Base-by-base conservation (phyloP, 2,888 invertebrate species). In the Andrena marginata region DNA sequence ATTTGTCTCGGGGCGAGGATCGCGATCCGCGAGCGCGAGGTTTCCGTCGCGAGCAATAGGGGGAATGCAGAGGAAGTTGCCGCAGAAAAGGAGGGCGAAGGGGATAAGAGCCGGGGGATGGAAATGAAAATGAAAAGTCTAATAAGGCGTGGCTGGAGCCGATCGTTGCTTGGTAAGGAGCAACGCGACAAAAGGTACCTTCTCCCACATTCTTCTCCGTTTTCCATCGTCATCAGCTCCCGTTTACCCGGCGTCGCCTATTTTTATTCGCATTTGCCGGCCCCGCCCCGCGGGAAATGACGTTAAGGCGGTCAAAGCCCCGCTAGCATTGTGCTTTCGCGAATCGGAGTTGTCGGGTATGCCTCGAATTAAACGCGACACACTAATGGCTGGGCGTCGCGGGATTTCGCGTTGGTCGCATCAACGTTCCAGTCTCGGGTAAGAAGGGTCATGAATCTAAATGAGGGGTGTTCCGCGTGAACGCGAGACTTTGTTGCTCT, bases 81-180 rank as follows among this genome's bases (percentile, higher is more conserved):
- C 59, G 8, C 20, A n/a, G 13, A n/a, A 63, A 13, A 20, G 3
- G 16, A 31, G 26, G 26, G 31, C 16, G 54, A 31, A 23, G 26
- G 13, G 16, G 6, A 35, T 10, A 10, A 16, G 6, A 16, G 23
- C 10, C 29, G 5, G 6, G 6, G 6, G 8, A 20, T 13, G 13
- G 20, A 29, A 35, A 76, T 76, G 68, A 60, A 76, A 82, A 79
- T 76, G 75, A 69, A 73, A 75, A 79, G 68, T 82, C 63, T 79
- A 82, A 82, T 82, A 80, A 80, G 69, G 64, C 60, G 64, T 82
- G 68, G 51, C 56, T 29, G 33, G 63, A 48, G 23, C 63, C 68
- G 80, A 70, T 80, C 70, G 75, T 80, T 29, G 33, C 33, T 49
- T 48, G 26, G 31, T 23, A 49, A 49, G 8, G 29, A 54, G n/a